phyloP scores from a whole-genome alignment of 1,140 invertebrate genomes.

The Venustaconcha ellipsiformis region DNA sequence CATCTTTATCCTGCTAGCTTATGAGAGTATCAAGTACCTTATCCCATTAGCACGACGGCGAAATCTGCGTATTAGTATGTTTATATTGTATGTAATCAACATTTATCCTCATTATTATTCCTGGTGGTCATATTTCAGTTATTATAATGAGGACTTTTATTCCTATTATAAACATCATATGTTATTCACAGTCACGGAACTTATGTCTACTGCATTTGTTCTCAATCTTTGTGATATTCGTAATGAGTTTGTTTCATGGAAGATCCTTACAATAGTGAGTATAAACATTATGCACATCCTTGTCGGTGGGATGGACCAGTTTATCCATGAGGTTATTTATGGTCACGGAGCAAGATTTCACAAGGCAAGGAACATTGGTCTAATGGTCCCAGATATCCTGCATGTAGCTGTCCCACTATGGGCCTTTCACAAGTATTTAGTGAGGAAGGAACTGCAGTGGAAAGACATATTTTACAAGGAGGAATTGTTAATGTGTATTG shows the following conservation, averaged over 20 bases:
- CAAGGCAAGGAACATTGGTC: conserved; percentile 78
- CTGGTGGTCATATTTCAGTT: conserved; percentile 87
- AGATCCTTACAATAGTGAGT: conserved; percentile 75
- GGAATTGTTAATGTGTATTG: conserved; percentile 55
- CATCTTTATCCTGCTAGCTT: conserved; percentile 77
- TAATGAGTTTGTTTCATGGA: conserved; percentile 74
- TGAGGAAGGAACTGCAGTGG: conserved; percentile 39
- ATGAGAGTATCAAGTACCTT: conserved; percentile 80
- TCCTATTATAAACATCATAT: conserved; percentile 75
- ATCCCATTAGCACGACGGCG: conserved; percentile 72
- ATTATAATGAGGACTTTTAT: conserved; percentile 87
- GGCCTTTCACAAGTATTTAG: conserved; percentile 56
- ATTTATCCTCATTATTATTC: conserved; percentile 87
- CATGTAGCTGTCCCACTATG: conserved; percentile 76
- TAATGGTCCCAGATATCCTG: conserved; percentile 82
- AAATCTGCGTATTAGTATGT: conserved; percentile 77
- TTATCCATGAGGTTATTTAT: conserved; percentile 79
- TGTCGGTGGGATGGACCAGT: conserved; percentile 82
- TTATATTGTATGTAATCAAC: conserved; percentile 78
- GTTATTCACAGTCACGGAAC: conserved; percentile 78
- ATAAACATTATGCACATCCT: conserved; percentile 81
- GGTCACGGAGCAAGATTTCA: conserved; percentile 75
- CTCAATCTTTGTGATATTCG: conserved; percentile 71
- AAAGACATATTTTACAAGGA: conserved; percentile 62
- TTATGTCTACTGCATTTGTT: conserved; percentile 77